A percentile compares a stretch with the other conserved stretches of the same genome.
These are phyloP conservation scores for Cerastis leucographa DNA, from an alignment of 2,888 invertebrate genomes.

Conservation along the genomic window DNA sequence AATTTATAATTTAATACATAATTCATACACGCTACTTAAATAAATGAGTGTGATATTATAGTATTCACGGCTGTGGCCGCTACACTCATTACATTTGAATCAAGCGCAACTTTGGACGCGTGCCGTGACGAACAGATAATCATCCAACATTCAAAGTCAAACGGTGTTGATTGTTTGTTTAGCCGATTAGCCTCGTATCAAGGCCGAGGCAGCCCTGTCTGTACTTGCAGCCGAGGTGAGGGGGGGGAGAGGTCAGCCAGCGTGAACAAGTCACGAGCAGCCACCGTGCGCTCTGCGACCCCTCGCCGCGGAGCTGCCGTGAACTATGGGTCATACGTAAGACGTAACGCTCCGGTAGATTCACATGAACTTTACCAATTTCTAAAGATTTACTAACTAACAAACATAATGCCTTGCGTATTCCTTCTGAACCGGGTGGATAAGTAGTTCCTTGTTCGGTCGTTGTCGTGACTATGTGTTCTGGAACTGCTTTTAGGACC, in stretches of 20 bases:
- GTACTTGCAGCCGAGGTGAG: neutral
- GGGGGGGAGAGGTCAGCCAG: neutral
- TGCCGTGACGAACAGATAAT: constrained; percentile 43
- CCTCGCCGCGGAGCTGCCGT: neutral
- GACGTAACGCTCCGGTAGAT: constrained; percentile 9
- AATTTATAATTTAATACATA: constrained; percentile 8
- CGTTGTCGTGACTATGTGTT: neutral
- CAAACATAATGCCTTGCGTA: neutral
- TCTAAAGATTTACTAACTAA: neutral
- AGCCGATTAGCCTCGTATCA: constrained; percentile 34
- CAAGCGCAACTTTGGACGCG: constrained; percentile 16
- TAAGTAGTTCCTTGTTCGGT: too few relatives aligned
- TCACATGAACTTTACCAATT: constrained; percentile 9
- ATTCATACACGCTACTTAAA: constrained; percentile 1
- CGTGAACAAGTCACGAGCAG: constrained; percentile 36
- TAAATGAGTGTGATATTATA: constrained; percentile 18
- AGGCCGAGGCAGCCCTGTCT: constrained; percentile 38
- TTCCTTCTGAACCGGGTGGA: too few relatives aligned
- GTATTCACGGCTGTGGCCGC: constrained; percentile 6
- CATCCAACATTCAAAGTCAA: constrained; percentile 40
- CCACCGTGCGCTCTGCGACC: neutral
- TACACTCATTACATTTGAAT: constrained; percentile 13
- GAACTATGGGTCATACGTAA: neutral
- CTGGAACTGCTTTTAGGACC: neutral
- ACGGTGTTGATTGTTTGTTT: constrained; percentile 42